A percentile compares a stretch with the other conserved stretches of the same genome.
Conservation (phyloP, 2,888 invertebrate genomes). For the Xestobium rufovillosum region DNA sequence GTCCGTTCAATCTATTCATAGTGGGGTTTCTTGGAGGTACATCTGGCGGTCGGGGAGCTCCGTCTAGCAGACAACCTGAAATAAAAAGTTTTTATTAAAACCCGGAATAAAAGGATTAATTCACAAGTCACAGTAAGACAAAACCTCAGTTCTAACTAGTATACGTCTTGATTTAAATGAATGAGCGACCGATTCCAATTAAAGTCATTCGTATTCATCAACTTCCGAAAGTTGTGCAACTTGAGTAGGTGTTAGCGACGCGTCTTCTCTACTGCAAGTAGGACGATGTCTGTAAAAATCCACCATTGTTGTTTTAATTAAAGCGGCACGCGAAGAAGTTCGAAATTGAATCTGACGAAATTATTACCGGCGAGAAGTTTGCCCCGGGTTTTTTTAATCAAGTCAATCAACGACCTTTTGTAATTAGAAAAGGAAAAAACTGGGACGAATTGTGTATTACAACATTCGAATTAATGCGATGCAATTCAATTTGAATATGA, state of each 20-base stretch:
- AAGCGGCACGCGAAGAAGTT: slow-evolving; percentile 31
- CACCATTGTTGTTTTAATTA: slow-evolving; percentile 39
- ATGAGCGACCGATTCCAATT: slow-evolving; percentile 24
- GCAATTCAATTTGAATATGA: too few species aligned
- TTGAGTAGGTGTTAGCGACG: slow-evolving; percentile 23
- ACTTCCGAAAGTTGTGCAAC: slow-evolving; percentile 21
- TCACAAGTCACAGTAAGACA: too few species aligned
- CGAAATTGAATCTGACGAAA: slow-evolving; percentile 34
- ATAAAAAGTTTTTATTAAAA: slow-evolving; percentile 39
- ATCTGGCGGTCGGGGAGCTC: slow-evolving; percentile 70
- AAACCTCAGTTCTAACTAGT: too few species aligned
- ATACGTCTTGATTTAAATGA: too few species aligned
- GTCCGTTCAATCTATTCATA: slow-evolving; percentile 85
- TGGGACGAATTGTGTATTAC: too few species aligned
- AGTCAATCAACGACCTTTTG: too few species aligned
- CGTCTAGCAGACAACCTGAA: slow-evolving; percentile 81
- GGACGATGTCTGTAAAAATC: slow-evolving; percentile 32
- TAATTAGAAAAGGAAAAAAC: too few species aligned
- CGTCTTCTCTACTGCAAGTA: slow-evolving; percentile 34
- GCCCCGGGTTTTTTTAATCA: slow-evolving; percentile 5
- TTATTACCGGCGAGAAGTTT: slow-evolving; percentile 26
- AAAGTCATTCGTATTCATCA: slow-evolving; percentile 22
- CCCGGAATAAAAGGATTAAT: too few species aligned
- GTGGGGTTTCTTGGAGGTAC: slow-evolving; percentile 86
- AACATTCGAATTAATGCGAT: too few species aligned